These are phyloP conservation scores for Hapalemur alaotrensis DNA, from an alignment of 2,797 vertebrate genomes.

Conservation along the genomic window DNA sequence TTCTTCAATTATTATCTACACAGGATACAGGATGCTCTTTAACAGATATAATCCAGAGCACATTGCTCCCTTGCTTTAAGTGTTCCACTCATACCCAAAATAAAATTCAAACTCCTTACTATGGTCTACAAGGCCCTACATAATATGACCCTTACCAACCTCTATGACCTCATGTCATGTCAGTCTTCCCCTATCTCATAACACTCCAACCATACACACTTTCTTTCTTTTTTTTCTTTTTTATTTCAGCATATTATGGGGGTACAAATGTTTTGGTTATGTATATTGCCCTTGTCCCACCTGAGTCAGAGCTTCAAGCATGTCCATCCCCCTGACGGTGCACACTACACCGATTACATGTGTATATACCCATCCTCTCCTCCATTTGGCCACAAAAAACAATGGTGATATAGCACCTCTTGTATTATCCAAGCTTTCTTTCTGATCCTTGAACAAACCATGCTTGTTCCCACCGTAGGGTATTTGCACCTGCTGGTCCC, in stretches of 20 bases:
- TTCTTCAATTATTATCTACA: not conserved
- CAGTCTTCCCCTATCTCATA: not conserved
- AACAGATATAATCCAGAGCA: constrained; percentile 2
- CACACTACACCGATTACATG: too few species aligned
- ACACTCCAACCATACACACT: not conserved
- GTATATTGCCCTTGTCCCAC: too few species aligned
- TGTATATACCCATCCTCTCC: too few species aligned
- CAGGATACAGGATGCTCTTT: not conserved
- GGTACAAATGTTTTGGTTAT: too few species aligned
- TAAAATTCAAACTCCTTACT: not conserved
- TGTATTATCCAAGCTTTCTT: not conserved
- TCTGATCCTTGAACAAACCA: not conserved
- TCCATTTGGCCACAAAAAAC: too few species aligned
- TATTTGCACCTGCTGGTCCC: not conserved
- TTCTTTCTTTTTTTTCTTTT: not conserved
- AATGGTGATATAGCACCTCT: too few species aligned
- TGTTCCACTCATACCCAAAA: not conserved
- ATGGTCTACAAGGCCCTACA: not conserved
- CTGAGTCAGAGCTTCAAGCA: too few species aligned
- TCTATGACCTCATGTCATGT: not conserved
- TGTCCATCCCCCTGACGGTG: too few species aligned
- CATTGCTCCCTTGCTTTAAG: not conserved
- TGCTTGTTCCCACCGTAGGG: not conserved
- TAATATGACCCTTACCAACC: not conserved
- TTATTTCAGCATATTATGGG: too few species aligned